Conservation (phyloP, 2,113 vertebrate species). For the Cheilinus undulatus region DNA sequence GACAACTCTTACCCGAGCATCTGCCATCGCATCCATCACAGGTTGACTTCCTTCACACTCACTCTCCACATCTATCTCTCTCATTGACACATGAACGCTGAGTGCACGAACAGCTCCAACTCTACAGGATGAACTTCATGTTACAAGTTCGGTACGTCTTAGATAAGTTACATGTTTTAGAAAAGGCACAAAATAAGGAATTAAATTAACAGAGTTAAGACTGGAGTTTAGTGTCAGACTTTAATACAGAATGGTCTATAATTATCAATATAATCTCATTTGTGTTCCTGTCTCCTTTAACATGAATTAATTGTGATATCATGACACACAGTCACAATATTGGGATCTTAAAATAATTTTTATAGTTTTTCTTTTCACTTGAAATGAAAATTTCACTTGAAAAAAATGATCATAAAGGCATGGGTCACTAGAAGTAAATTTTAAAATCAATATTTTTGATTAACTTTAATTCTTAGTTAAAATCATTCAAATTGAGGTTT, state of each 20-base stretch:
- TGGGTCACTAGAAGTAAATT: no score
- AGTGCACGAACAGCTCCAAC: conserved; percentile 48
- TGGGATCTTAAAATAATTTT: no score
- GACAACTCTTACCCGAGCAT: conserved; percentile 76
- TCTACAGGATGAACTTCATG: conserved; percentile 36
- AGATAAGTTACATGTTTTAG: conserved; percentile 25
- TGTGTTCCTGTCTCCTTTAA: not conserved
- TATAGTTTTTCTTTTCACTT: no score
- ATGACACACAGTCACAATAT: no score
- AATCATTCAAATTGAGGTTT: no score
- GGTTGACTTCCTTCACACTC: conserved; percentile 67
- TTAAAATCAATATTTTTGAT: no score
- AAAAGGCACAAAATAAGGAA: conserved; percentile 22
- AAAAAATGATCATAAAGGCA: no score
- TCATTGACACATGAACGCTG: conserved; percentile 43
- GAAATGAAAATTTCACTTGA: no score
- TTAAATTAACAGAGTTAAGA: conserved; percentile 17
- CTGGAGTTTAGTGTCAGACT: conserved; percentile 30
- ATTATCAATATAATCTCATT: conserved; percentile 35
- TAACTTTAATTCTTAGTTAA: no score
- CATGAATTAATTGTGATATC: no score
- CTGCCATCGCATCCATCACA: conserved; percentile 72
- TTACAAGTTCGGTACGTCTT: conserved; percentile 19
- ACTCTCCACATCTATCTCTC: conserved; percentile 39
- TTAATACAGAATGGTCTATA: conserved; percentile 8